Conservation (phyloP, 2,113 vertebrate species). For the Chelonoidis abingdonii region DNA sequence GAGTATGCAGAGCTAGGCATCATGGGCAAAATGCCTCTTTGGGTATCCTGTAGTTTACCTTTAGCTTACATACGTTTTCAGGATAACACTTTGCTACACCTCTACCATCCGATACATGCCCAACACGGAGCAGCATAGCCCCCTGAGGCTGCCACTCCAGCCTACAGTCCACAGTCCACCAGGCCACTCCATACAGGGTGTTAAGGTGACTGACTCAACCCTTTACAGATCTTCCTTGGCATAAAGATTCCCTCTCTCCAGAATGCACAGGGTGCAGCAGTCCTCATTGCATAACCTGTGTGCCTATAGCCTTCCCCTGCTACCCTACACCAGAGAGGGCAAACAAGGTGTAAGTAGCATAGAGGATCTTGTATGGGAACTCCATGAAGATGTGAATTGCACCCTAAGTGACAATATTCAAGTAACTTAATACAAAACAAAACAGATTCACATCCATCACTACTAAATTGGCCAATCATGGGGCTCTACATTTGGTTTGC, state of each 20-base stretch:
- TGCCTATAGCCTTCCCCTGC: not conserved
- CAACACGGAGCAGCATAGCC: not conserved
- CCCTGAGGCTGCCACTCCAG: not conserved
- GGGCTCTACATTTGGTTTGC: rapidly evolving
- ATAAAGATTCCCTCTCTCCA: not conserved
- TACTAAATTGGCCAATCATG: not conserved
- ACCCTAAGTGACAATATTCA: not conserved
- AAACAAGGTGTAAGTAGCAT: not conserved
- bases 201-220: not conserved
- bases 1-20: not conserved
- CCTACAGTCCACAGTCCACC: not conserved
- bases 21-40: not conserved
- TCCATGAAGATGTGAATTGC: not conserved
- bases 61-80: not conserved
- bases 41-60: not conserved
- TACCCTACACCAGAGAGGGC: not conserved
- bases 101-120: not conserved
- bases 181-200: not conserved
- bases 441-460: rapidly evolving
- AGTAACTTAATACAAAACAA: not conserved
- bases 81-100: not conserved
- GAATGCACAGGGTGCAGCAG: not conserved
- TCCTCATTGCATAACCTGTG: not conserved
- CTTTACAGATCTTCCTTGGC: not conserved
- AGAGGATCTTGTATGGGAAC: not conserved